Percentiles rank a stretch among this genome's conserved stretches.
Evolutionary conservation across 2,888 invertebrate species (phyloP).

Genomic region (Lissonota sp.): DNA sequence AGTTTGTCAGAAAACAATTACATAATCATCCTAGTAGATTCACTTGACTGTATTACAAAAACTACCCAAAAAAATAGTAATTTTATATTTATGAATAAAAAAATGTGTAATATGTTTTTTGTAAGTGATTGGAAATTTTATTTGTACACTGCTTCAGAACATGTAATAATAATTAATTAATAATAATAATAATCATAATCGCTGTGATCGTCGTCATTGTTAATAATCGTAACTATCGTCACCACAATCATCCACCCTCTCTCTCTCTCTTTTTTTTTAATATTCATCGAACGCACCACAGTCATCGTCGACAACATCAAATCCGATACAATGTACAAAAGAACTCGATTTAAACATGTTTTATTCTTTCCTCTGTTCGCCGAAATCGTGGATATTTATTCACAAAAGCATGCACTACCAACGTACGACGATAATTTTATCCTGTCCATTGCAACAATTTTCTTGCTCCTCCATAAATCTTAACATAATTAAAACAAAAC

Average conservation of each 20-base stretch:
- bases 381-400: slow-evolving; percentile 55
- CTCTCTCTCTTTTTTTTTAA: slow-evolving; percentile 26
- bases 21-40: no score
- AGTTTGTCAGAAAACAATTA: no score
- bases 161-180: slow-evolving; percentile 67
- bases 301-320: slow-evolving; percentile 66
- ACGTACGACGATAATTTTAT: slow-evolving; percentile 20
- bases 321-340: slow-evolving; percentile 68
- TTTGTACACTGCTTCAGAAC: slow-evolving; percentile 70
- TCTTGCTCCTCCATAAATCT: background rate
- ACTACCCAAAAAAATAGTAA: no score
- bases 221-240: slow-evolving; percentile 67
- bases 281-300: slow-evolving; percentile 46
- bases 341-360: slow-evolving; percentile 59
- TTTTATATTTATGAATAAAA: no score
- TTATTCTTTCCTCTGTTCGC: slow-evolving; percentile 51
- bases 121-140: slow-evolving; percentile 70
- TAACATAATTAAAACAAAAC: no score
- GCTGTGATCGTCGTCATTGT: slow-evolving; percentile 65
- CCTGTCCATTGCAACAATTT: background rate
- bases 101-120: slow-evolving; percentile 31
- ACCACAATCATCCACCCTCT: slow-evolving; percentile 56
- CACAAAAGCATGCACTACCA: slow-evolving; percentile 43
- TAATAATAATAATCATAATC: slow-evolving; percentile 65
- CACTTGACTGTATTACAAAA: no score